Conservation (phyloP, 1,140 invertebrate species). For the Polyergus mexicanus region DNA sequence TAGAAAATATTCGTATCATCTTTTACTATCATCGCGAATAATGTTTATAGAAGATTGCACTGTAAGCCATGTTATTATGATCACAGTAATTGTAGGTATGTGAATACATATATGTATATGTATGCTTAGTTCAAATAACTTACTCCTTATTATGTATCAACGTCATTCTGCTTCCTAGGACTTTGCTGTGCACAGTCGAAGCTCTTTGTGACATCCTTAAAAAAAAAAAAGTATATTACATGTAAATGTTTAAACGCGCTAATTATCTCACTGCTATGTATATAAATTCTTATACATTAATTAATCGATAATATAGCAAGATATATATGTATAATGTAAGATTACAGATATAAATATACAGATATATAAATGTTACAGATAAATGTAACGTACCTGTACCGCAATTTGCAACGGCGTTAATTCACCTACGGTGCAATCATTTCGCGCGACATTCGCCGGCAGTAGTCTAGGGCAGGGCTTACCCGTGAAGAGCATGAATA, state of each 20-base stretch:
- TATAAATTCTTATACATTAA: background rate
- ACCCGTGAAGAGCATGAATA: conserved; percentile 85
- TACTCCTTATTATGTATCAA: conserved; percentile 50
- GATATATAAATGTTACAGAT: background rate
- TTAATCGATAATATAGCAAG: conserved; percentile 16
- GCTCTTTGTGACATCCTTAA: conserved; percentile 68
- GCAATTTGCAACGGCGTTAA: conserved; percentile 85
- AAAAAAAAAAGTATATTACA: background rate
- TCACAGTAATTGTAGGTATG: conserved; percentile 58
- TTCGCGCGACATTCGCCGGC: conserved; percentile 80
- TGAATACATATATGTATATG: background rate
- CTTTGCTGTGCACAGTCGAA: conserved; percentile 55
- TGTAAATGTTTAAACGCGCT: background rate
- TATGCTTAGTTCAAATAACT: conserved; percentile 42
- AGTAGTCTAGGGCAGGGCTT: conserved; percentile 83
- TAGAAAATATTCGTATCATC: conserved; percentile 57
- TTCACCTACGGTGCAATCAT: conserved; percentile 82
- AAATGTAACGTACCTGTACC: conserved; percentile 81
- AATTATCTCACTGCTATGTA: background rate
- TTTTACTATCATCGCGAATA: conserved; percentile 36
- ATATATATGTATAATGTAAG: too few species aligned
- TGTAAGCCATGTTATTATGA: conserved; percentile 52
- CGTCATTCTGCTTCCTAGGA: conserved; percentile 56
- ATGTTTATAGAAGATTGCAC: conserved; percentile 51
- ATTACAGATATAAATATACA: background rate